Base-by-base conservation (phyloP, 2,888 invertebrate species). In the Eupithecia subumbrata region DNA sequence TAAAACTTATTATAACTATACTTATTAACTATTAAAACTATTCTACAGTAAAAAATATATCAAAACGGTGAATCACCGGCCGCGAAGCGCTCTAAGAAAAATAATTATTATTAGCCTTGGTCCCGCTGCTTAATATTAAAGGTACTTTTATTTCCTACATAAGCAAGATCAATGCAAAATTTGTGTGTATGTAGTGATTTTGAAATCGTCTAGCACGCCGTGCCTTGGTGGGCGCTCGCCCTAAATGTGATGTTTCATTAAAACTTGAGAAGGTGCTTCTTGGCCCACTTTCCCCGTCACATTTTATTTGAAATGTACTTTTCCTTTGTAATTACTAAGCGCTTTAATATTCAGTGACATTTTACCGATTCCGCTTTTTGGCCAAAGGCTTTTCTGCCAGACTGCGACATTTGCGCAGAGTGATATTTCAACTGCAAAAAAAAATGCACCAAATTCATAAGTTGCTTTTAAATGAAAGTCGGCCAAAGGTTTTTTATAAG, bases 171-270 rank as follows among this genome's bases (percentile, higher is more conserved):
- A 18, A 48, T 45, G 45, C 16, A 45, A 48, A 18, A 12, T 48
- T 48, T 18, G 5, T 18, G 48, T 18, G 2, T 48, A n/a, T 56
- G 22, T n/a, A 56, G 0, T 60, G 60, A 60, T 25, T 60, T 60
- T 25, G 0, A 25, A 60, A 60, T 18, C 11, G 0, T 37, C 5
- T 66, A 16, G n/a, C 34, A n/a, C 37, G 66, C 18, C 34, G 30
- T 37, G n/a, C n/a, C 5, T 37, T 7, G 12, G 34, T 8, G 22
- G 34, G 12, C 66, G 40, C 37, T 2, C 1, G 37, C 66, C 40
- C 12, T 80, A 80, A 82, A 81, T 78, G 79, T 82, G 80, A 82
- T 81, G 84, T 84, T 85, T 86, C 86, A 86, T 87, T 86, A 87
- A 85, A 87, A 86, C 81, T 87, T 85, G 81, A 76, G 79, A 81